These are phyloP conservation scores for Gorsachius magnificus DNA, from an alignment of 2,797 vertebrate species.

Conservation along the genomic window DNA sequence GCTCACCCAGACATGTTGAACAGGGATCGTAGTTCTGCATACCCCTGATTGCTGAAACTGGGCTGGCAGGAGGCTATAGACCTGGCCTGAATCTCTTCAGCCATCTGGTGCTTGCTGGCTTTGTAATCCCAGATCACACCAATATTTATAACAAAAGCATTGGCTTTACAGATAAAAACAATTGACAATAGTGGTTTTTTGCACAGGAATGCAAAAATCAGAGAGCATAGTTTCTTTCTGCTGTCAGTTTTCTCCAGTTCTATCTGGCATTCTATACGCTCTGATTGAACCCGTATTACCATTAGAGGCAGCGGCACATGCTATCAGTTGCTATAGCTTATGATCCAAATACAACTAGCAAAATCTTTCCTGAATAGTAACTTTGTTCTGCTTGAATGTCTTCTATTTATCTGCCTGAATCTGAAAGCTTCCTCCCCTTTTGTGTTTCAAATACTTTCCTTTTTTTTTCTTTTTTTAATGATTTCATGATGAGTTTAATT, in stretches of 20 bases:
- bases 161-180: conserved; percentile 1
- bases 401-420: neutral
- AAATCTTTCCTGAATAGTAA: neutral
- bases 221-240: conserved; percentile 5
- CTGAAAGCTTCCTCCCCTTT: neutral
- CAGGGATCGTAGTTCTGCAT: neutral
- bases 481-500: neutral
- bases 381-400: neutral
- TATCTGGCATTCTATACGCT: conserved; percentile 32
- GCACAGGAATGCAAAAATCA: conserved; percentile 26
- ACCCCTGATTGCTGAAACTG: neutral
- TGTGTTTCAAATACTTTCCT: neutral
- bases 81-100: conserved; percentile 22
- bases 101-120: conserved; percentile 37
- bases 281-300: conserved; percentile 31
- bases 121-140: neutral
- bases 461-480: neutral
- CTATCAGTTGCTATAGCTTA: conserved; percentile 5
- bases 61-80: conserved; percentile 10
- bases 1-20: neutral
- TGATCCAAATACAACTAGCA: neutral
- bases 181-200: conserved; percentile 6
- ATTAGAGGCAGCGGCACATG: conserved; percentile 27
- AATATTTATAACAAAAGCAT: conserved; percentile 38
- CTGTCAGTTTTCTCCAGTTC: conserved; percentile 28